Evolutionary conservation across 2,888 invertebrate species (phyloP).

Genomic region (Girardia tigrina): DNA sequence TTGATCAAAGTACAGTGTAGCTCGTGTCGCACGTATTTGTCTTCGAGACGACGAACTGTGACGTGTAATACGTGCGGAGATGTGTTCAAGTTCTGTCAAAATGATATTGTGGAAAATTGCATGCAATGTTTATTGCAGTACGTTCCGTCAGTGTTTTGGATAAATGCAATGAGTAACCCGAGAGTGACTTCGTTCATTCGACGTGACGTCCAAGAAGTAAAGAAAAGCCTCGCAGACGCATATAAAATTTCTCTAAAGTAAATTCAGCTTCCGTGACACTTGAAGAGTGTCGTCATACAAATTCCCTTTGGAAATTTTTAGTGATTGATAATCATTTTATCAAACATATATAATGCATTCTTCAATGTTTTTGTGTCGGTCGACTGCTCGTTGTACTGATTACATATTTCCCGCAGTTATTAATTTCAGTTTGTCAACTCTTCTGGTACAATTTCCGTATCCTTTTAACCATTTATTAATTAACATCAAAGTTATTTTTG

Average conservation of each 20-base stretch:
- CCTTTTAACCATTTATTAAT: too few species aligned
- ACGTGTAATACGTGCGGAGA: background rate
- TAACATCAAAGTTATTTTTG: too few species aligned
- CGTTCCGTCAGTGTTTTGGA: slow-evolving; percentile 13
- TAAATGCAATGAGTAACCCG: slow-evolving; percentile 16
- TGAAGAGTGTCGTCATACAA: too few species aligned
- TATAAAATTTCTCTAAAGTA: background rate
- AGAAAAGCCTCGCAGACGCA: background rate
- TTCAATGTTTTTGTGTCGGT: too few species aligned
- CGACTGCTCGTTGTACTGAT: too few species aligned
- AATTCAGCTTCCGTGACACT: too few species aligned
- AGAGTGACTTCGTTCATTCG: background rate
- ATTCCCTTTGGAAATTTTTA: too few species aligned
- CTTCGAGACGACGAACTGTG: background rate
- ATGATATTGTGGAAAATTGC: slow-evolving; percentile 13
- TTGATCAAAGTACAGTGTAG: slow-evolving; percentile 26
- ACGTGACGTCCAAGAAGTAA: slow-evolving; percentile 4
- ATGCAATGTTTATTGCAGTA: slow-evolving; percentile 11
- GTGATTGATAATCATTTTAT: too few species aligned
- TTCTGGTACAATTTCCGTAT: too few species aligned
- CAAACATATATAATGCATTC: too few species aligned
- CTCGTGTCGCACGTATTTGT: background rate
- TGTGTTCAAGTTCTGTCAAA: background rate
- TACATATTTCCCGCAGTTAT: too few species aligned
- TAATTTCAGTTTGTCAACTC: too few species aligned